Evolutionary conservation across 2,113 vertebrate species (phyloP), one percentile per base, ranked within the genome.

Genomic region (Rafetus swinhoei): DNA sequence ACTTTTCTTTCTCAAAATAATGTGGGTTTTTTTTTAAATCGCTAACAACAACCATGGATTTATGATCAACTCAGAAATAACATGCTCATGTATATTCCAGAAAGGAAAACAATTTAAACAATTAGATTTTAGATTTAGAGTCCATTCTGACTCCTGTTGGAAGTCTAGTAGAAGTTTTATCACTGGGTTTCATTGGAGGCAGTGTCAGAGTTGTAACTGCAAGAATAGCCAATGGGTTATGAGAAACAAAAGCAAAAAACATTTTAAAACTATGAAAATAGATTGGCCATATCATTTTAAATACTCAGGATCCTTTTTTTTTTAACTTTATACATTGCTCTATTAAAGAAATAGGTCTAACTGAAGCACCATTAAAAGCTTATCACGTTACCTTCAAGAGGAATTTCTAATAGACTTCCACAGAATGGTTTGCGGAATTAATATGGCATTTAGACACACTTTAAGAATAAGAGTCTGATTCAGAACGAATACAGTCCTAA

Each of bases 211-310:
- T 93, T 62, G 90, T 9, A 6, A 25, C 59, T 0, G 0, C 90
- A 96, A 95, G 85, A 92, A 91, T 95, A 95, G 90, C 90, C 81
- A 90, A 53, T 0, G 0, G 25, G 45, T 65, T 86, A 77, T 94
- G 90, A 35, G 2, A 79, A 93, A 88, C 79, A 94, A 86, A 90
- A 79, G 10, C 54, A 62, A 93, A 92, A 91, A 45, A 89, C 83
- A 59, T 39, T 56, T 69, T 69, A 55, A 90, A 65, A 27, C 56
- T n/a, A 84, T 84, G 19, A 32, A 0, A 15, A 88, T 85, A 94
- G 62, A 77, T 90, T 55, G 90, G 52, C 77, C 86, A 11, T 54
- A 50, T 27, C 54, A 56, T 92, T 22, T 89, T 90, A 83, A 88
- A 88, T 88, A 86, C 18, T 54, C 29, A 1, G 10, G 16, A 35